Evolutionary conservation across 2,113 vertebrate species (phyloP), one percentile per base, ranked within the genome.

Genomic region (Saguinus imperator): DNA sequence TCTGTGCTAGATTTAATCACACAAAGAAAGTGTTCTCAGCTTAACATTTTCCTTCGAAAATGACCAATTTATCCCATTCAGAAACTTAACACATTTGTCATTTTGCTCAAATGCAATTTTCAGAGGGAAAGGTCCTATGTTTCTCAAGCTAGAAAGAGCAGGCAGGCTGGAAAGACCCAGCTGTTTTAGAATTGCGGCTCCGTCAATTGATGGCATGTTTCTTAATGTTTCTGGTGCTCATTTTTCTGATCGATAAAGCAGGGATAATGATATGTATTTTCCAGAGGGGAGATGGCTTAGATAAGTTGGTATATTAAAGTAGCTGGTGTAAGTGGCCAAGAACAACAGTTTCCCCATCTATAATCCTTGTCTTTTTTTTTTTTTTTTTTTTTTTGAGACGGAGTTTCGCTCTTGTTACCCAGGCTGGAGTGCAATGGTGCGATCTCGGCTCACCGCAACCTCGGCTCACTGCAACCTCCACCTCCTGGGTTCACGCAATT

Each of bases 41-140:
- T 97, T 97, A 95, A 91, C 61, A 37, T 96, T 98, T 92, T 64
- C 68, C 87, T 98, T 97, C 91, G 95, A 20, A 97, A 98, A 91
- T 95, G 48, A 95, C 43, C 92, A 57, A 66, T 97, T 97, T 94
- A 93, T 96, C 61, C 52, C 84, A 96, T 97, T 87, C 27, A 93
- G 57, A 91, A 88, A 81, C 37, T 95, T 95, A 92, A 85, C 76
- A 87, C 66, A 55, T 93, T 85, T 95, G 84, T 90, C 75, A 76
- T 89, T 94, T 90, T 90, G 35, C 64, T 94, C 76, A 85, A 73
- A 52, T 89, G 72, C 7, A 85, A 12, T 87, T 92, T 89, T 87
- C 48, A 45, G 32, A 21, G 57, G 45, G 48, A 91, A 79, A 27
- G 6, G 5, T 29, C 35, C 1, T 55, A 21, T 58, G 11, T 50